A percentile compares a stretch with the other conserved stretches of the same genome.
Evolutionary conservation across 2,113 vertebrate species (phyloP).

Genomic region (Falcunculus frontatus): DNA sequence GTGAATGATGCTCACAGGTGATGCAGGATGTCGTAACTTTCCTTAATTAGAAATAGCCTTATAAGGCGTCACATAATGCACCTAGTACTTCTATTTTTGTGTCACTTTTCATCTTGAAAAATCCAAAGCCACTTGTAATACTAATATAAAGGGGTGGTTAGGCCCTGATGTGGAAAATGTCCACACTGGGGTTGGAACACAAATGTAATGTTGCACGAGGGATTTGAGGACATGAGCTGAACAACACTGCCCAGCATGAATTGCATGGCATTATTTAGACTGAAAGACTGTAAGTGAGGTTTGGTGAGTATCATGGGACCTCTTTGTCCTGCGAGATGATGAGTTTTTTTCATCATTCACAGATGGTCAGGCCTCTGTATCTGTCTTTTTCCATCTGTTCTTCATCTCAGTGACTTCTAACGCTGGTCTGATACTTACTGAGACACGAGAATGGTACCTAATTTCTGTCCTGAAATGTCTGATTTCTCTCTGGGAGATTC

Average conservation of each 20-base stretch:
- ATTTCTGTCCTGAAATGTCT: neutral
- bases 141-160: neutral
- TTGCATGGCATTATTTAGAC: neutral
- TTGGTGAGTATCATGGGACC: neutral
- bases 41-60: neutral
- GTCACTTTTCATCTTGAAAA: neutral
- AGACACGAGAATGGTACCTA: neutral
- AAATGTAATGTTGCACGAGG: fast-evolving
- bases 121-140: neutral
- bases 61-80: neutral
- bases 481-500: neutral
- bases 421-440: neutral
- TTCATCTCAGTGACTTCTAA: neutral
- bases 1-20: neutral
- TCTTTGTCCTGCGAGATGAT: fast-evolving
- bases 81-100: neutral
- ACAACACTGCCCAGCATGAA: neutral
- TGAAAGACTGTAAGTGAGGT: neutral
- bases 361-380: neutral
- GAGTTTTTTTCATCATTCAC: neutral
- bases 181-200: neutral
- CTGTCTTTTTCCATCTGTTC: neutral
- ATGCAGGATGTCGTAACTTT: neutral
- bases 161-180: neutral
- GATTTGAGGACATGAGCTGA: neutral